A percentile compares a stretch with the other conserved stretches of the same genome.
These are phyloP conservation scores for Hydrotaea cyrtoneurina DNA, from an alignment of 2,888 invertebrate genomes.

Conservation along the genomic window DNA sequence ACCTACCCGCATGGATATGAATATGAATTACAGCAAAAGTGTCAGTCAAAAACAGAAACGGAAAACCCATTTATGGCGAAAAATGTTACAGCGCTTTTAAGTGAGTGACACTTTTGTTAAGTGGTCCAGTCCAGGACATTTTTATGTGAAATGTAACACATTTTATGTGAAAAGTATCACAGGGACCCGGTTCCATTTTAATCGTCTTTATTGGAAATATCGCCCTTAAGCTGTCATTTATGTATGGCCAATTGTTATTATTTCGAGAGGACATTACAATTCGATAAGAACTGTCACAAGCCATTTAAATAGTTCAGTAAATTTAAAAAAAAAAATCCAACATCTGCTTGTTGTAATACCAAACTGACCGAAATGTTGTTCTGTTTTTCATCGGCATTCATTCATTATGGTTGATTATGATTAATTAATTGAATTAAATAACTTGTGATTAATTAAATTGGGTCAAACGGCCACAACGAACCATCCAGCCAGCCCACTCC, in stretches of 20 bases:
- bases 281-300: too few relatives aligned
- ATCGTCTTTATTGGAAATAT: not conserved
- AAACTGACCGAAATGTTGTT: not conserved
- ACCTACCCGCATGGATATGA: not conserved
- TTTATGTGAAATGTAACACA: not conserved
- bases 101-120: not conserved
- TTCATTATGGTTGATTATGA: not conserved
- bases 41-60: constrained; percentile 29
- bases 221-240: too few relatives aligned
- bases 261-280: too few relatives aligned
- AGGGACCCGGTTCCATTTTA: not conserved
- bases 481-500: not conserved
- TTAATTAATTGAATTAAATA: constrained; percentile 63
- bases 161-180: too few relatives aligned
- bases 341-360: not conserved
- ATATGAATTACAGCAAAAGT: constrained; percentile 50
- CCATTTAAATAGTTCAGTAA: too few relatives aligned
- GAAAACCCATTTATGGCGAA: not conserved
- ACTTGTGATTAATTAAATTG: constrained; percentile 62
- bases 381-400: not conserved
- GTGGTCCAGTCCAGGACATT: not conserved
- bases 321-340: too few relatives aligned
- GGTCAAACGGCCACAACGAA: constrained; percentile 56
- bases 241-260: too few relatives aligned
- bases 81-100: constrained; percentile 3